Base-by-base conservation (phyloP, 2,113 vertebrate genomes). In the Bagarius yarrelli region DNA sequence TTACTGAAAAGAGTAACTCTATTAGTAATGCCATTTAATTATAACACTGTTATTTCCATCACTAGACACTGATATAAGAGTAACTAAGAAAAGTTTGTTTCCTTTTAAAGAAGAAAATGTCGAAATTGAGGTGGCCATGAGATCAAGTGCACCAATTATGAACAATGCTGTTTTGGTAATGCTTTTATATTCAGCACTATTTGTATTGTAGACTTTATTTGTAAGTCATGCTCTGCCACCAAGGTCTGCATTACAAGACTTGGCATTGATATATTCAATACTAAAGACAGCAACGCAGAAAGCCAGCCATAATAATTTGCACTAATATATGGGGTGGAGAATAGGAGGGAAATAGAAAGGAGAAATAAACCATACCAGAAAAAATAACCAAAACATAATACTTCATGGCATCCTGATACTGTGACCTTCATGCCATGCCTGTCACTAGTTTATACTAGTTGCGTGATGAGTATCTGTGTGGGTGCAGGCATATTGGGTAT, bases 201-300 rank as follows among this genome's bases (percentile, higher is more conserved):
- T 76, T 53, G 19, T 56, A 19, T 18, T 32, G 47, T 25, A 70
- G 50, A 81, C 27, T 83, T 70, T 34, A 76, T 85, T 85, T 83
- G 64, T 70, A 80, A 36, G 76, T 57, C 70, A 15, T 55, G 60
- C 61, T 56, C 40, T 34, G 27, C 53, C 56, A 66, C 52, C 34
- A 3, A 36, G 70, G 23, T 19, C 67, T 82, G 75, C 83, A 76
- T 86, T 84, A 85, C 82, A 84, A 81, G 75, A 83, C 67, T 57
- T 36, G 78, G 85, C 83, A 34, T 69, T 87, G 84, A 87, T 83
- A 81, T 79, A 83, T 87, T 83, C 66, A 36, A 79, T 83, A 83
- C 81, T 83, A 83, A 83, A 79, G 76, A 83, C 32, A 66, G 75
- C 75, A 80, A 85, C 79, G n/a, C 79, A 79, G 86, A 79, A 85